These are phyloP conservation scores for Saxidomus purpurata DNA, from an alignment of 1,140 invertebrate species.

Conservation along the genomic window DNA sequence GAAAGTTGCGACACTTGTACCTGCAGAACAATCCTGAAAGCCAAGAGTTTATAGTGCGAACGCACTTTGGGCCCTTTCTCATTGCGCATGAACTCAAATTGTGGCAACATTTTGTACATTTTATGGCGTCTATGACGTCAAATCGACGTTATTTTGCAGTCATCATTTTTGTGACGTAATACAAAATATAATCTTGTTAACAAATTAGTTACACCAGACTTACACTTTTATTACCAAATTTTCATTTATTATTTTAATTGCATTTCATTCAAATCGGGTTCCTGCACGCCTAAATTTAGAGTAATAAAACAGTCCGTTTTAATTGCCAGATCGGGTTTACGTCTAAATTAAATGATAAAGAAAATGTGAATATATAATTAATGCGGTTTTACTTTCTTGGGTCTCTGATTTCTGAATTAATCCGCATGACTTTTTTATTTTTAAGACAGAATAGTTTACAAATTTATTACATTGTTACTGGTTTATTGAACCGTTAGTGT, in stretches of 20 bases:
- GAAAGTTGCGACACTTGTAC: too few species aligned
- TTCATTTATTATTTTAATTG: slow-evolving; percentile 58
- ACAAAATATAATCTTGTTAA: slow-evolving; percentile 46
- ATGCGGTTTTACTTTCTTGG: slow-evolving; percentile 26
- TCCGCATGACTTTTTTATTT: slow-evolving; percentile 39
- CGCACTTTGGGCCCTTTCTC: too few species aligned
- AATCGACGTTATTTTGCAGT: background rate
- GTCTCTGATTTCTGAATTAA: slow-evolving; percentile 47
- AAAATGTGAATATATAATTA: slow-evolving; percentile 38
- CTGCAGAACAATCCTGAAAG: too few species aligned
- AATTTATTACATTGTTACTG: slow-evolving; percentile 41
- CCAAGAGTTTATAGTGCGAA: too few species aligned
- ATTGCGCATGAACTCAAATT: background rate
- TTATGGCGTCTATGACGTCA: slow-evolving; percentile 29
- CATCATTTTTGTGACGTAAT: background rate
- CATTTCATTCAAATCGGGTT: background rate
- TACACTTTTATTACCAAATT: slow-evolving; percentile 46
- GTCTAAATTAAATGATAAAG: background rate
- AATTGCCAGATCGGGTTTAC: background rate
- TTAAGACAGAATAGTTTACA: slow-evolving; percentile 41
- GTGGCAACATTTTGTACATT: background rate
- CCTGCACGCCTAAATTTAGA: background rate
- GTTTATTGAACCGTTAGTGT: slow-evolving; percentile 11
- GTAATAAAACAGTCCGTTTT: background rate
- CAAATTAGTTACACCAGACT: slow-evolving; percentile 36